Base-by-base conservation (phyloP, 23 tunicate genomes). In the Trididemnum miniatum region DNA sequence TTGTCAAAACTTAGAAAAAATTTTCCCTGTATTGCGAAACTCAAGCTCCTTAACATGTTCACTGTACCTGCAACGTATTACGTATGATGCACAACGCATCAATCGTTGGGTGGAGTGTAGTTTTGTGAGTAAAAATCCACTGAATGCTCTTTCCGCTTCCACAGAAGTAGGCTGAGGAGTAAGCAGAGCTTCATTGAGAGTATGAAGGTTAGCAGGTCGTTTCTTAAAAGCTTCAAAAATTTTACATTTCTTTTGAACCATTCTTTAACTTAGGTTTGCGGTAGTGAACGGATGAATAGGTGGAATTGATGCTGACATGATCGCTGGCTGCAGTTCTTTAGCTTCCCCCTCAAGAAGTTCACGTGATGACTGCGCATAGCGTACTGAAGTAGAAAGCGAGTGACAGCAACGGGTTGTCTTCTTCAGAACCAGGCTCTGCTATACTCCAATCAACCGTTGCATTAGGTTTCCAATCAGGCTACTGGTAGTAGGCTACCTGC, bases 111-210 rank as follows among this genome's bases (percentile, higher is more conserved):
- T 51, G 31, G 36, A 77, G 1, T 67, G 66, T 66, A 77, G 82
- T 77, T 54, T 77, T 77, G 79, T 82, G 40, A 30, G 81, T 40
- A 82, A 82, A 35, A 71, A 81, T 65, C 86, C 65, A 82, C 79
- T 72, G 34, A 81, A 38, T 76, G 83, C 88, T 76, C 88, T 77
- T 77, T 84, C 88, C 73, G 86, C 86, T 82, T 82, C 86, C 86
- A 82, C 79, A 49, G 86, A 82, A 82, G 82, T 77, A 67, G 82
- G 66, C 82, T 77, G 67, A 54, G 52, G 51, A 26, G 82, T 77
- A 77, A 77, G 81, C 86, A 82, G 79, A 50, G 79, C 65, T 82
- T 81, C 86, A 82, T 39, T 73, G 79, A 82, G 79, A 82, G 65
- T 28, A 35, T 82, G 66, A 82, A 82, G 66, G 65, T 82, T 69